A percentile compares a stretch with the other conserved stretches of the same genome.
Conservation (phyloP, 2,797 vertebrate species). For the Notolabrus celidotus region DNA sequence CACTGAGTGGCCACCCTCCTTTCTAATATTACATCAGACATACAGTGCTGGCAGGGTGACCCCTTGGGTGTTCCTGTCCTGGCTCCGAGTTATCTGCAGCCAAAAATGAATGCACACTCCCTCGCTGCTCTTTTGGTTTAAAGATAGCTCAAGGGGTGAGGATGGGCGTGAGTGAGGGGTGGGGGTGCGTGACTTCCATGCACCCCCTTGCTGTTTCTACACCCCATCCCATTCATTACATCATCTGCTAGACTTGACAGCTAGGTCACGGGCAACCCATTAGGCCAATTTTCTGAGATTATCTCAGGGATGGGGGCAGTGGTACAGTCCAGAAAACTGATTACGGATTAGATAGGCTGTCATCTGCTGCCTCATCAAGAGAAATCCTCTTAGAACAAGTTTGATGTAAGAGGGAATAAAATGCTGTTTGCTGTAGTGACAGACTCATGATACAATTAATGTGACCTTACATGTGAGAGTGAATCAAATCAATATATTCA, state of each 20-base stretch:
- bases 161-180: conserved; percentile 13
- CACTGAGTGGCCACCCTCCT: conserved; percentile 6
- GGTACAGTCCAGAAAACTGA: conserved; percentile 45
- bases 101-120: conserved; percentile 73
- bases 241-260: conserved; percentile 69
- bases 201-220: conserved; percentile 19
- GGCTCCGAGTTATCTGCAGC: conserved; percentile 69
- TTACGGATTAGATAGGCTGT: conserved; percentile 50
- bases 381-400: conserved; percentile 20
- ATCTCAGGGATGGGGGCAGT: conserved; percentile 32
- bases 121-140: conserved; percentile 66
- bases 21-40: conserved; percentile 43
- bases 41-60: conserved; percentile 33
- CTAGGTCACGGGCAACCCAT: conserved; percentile 50
- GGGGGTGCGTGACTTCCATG: conserved; percentile 20
- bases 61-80: conserved; percentile 56
- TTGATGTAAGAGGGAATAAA: conserved; percentile 7
- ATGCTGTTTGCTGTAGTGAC: neutral
- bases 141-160: conserved; percentile 72
- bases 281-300: conserved; percentile 67
- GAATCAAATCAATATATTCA: too few species aligned
- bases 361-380: conserved; percentile 34
- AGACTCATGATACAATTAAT: neutral
- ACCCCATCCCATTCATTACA: conserved; percentile 55
- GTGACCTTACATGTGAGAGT: too few species aligned